A percentile compares a stretch with the other conserved stretches of the same genome.
These are phyloP conservation scores for Chionomys nivalis DNA, from an alignment of 2,113 vertebrate genomes.

Conservation along the genomic window DNA sequence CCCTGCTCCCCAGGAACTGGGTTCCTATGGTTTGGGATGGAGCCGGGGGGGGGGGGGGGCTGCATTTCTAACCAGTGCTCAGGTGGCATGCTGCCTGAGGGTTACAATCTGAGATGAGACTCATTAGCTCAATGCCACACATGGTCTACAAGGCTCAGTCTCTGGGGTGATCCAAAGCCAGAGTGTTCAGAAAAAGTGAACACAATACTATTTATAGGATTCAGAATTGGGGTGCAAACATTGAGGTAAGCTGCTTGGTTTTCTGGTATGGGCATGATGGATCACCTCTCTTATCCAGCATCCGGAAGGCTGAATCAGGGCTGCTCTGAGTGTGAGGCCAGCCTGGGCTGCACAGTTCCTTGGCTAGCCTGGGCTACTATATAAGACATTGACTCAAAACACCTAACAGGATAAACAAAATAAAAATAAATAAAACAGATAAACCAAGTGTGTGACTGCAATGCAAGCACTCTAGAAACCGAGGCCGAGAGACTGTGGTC, in stretches of 20 bases:
- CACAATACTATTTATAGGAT: background rate
- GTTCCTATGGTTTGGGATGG: background rate
- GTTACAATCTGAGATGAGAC: background rate
- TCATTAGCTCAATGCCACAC: background rate
- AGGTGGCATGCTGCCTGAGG: fast-evolving
- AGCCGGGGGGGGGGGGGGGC: background rate
- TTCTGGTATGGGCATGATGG: no score
- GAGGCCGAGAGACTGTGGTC: background rate
- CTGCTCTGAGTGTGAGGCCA: no score
- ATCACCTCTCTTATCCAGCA: background rate
- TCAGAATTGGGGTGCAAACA: background rate
- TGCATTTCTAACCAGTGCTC: background rate
- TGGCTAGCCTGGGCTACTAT: background rate
- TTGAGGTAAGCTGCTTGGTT: no score
- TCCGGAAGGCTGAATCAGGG: background rate
- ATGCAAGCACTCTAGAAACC: background rate
- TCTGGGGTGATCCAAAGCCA: background rate
- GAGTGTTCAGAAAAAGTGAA: background rate
- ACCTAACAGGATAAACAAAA: background rate
- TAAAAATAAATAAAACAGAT: background rate
- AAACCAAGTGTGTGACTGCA: background rate
- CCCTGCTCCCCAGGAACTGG: background rate
- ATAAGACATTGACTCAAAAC: background rate
- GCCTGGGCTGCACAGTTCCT: no score
- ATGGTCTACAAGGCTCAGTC: background rate